Base-by-base conservation (phyloP, 2,888 invertebrate genomes). In the Xestia c-nigrum region DNA sequence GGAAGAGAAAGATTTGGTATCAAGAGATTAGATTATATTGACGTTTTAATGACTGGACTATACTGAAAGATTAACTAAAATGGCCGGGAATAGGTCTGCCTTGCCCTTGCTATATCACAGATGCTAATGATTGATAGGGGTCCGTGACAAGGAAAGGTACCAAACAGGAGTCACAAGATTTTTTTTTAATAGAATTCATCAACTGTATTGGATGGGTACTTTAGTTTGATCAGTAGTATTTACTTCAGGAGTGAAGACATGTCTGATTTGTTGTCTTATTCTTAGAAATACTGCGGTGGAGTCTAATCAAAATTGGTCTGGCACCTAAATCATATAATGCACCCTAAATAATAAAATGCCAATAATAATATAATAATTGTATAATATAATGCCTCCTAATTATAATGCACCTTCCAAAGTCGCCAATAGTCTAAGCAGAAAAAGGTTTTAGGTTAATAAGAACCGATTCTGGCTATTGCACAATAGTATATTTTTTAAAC, bases 1-100 rank as follows among this genome's bases (percentile, higher is more conserved):
- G 87, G 6, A 81, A 78, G 14, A 43, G 43, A 4, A 2, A 5
- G 6, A n/a, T n/a, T n/a, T n/a, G n/a, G 2, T n/a, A 38, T 21
- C 6, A 46, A 55, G 1, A 38, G 0, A 40, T 57, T 75, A 7
- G 3, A 19, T 7, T 10, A 21, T 5, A 1, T 43, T 24, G 6
- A 38, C 21, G 38, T 14, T 57, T 14, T 57, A 57, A 5, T 10
- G 24, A n/a, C 21, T 50, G 7, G 0, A 21, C 21, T 52, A 21
- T 10, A n/a, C 21, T 55, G 19, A 7, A 19, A 50, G 19, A 50
- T 3, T 7, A 55, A 3, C 12, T n/a, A n/a, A 12, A 52, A 21
- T 21, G 9, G 6, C 21, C 3, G 50, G 9, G 21, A 9, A 52
- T 21, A 52, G 7, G 3, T 7, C 19, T 7, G 3, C 9, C 9